Evolutionary conservation across 2,888 invertebrate genomes (phyloP).

Genomic region (Lochmaea capreae): DNA sequence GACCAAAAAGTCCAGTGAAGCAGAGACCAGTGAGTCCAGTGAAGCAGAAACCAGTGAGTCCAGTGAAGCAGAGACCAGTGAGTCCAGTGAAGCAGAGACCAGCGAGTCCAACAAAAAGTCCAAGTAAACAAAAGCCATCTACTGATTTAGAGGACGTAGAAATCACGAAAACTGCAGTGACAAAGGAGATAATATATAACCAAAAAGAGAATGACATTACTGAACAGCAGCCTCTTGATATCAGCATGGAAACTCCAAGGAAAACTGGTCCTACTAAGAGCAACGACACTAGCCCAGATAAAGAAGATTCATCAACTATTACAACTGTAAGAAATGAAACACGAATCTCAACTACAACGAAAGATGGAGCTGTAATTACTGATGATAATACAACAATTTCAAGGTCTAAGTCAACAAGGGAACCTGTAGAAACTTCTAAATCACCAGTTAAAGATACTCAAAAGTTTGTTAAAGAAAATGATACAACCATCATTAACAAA

Average conservation of each 20-base stretch:
- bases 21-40: slow-evolving; percentile 42
- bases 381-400: neutral
- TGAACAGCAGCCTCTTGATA: neutral
- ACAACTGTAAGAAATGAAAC: neutral
- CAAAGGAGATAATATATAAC: neutral
- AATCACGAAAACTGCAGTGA: neutral
- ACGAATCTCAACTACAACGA: neutral
- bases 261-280: slow-evolving; percentile 2
- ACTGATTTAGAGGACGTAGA: slow-evolving; percentile 31
- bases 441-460: slow-evolving; percentile 45
- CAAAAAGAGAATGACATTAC: neutral
- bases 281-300: neutral
- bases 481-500: neutral
- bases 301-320: neutral
- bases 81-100: slow-evolving; percentile 10
- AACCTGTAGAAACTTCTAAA: slow-evolving; percentile 36
- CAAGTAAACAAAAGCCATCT: slow-evolving; percentile 2
- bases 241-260: neutral
- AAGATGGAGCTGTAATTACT: slow-evolving; percentile 1
- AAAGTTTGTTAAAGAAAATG: neutral
- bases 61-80: too few relatives aligned
- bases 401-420: slow-evolving; percentile 11
- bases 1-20: slow-evolving; percentile 40
- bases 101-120: neutral
- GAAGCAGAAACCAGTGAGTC: too few relatives aligned